Base-by-base conservation (phyloP, 2,113 vertebrate species). In the Morone chrysops region DNA sequence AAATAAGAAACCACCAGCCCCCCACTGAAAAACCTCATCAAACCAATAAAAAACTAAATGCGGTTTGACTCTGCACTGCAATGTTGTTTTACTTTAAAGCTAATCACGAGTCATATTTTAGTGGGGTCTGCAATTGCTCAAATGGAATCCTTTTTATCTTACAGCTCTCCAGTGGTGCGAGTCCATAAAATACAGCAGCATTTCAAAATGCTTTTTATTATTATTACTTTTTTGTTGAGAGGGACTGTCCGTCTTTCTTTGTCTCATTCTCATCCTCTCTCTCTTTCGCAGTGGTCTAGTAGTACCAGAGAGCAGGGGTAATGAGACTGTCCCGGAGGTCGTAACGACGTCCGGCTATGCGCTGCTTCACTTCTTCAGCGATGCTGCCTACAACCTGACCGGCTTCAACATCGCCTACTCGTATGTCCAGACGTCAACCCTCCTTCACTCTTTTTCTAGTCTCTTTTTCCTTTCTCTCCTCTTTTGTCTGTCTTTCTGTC, bases 361-460 rank as follows among this genome's bases (percentile, higher is more conserved):
- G 59, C 94, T 99, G 91, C 95, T 99, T 7, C 97, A 99, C 94
- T 99, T 99, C 85, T 99, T 98, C 78, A 99, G 98, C 57, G 98
- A 99, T 47, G 98, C 98, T 25, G 97, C 98, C 5, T 99, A 99
- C 93, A 99, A 99, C 88, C 92, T 99, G 60, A 99, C 98, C 0
- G 98, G 98, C 50, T 99, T 99, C 94, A 97, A 96, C 91, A 97
- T 99, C 90, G 96, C 97, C 84, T 99, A 98, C 92, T 98, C 97
- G 98, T 99, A 94, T 88, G 97, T 96, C 25, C 20, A 7, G 0
- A 25, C 16, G 0, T 65, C 1, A 8, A 11, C 4, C 45, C 14
- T 56, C 48, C 6, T 5, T 62, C 5, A 1, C 47, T 45, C 20
- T n/a, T 8, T 50, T 50, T 20, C 8, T 57, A 4, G 8, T 65